These are phyloP conservation scores for Heterotis niloticus DNA, from an alignment of 2,113 vertebrate species.

Conservation along the genomic window DNA sequence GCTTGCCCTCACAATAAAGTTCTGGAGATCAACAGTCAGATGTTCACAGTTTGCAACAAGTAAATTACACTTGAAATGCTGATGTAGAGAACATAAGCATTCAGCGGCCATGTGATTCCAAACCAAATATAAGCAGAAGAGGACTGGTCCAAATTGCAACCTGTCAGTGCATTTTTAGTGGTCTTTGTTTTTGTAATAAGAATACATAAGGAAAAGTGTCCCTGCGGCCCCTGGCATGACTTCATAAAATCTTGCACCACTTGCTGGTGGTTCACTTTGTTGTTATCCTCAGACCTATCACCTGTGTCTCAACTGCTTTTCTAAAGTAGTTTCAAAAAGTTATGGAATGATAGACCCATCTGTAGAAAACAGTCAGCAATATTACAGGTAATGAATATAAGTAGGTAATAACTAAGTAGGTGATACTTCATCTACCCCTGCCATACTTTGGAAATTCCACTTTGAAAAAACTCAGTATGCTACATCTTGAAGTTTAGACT, in stretches of 20 bases:
- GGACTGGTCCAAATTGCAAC: not conserved
- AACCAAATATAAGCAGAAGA: not conserved
- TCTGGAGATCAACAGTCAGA: too few species aligned
- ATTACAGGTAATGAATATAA: constrained; percentile 26
- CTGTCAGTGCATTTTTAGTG: not conserved
- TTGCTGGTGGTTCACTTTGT: not conserved
- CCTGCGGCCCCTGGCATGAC: not conserved
- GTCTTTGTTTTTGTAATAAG: not conserved
- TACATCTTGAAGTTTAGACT: constrained; percentile 15
- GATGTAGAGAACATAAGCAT: not conserved
- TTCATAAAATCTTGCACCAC: not conserved
- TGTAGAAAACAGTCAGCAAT: constrained; percentile 30
- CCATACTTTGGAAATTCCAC: constrained; percentile 26
- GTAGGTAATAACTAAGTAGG: constrained; percentile 20
- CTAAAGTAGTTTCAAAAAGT: constrained; percentile 20
- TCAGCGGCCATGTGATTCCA: not conserved
- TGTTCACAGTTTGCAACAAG: too few species aligned
- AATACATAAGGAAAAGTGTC: not conserved
- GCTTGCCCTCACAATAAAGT: not conserved
- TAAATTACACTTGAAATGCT: not conserved
- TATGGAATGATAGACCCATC: constrained; percentile 32
- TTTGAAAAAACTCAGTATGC: constrained; percentile 23
- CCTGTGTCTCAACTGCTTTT: constrained; percentile 12
- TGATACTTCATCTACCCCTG: constrained; percentile 29
- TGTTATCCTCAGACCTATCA: too few species aligned